These are phyloP conservation scores for Xestia c-nigrum DNA, from an alignment of 2,888 invertebrate species.

Conservation along the genomic window DNA sequence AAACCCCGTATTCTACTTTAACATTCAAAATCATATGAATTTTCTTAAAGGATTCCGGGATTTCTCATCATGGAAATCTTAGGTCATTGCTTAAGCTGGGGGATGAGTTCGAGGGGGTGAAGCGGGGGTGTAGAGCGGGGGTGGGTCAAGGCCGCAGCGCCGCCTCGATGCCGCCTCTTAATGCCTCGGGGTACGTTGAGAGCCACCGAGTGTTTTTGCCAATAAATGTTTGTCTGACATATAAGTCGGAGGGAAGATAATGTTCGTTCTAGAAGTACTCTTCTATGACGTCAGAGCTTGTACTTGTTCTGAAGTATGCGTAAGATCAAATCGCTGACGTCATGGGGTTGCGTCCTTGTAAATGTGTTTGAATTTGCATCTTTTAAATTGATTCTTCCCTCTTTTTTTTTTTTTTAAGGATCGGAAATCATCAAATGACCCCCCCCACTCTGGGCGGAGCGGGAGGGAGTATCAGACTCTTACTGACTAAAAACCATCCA, in stretches of 20 bases:
- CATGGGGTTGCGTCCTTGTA: conserved; percentile 8
- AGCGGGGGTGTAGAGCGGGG: conserved; percentile 45
- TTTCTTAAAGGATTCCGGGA: conserved; percentile 44
- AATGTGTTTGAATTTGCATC: not conserved
- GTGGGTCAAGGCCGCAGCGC: conserved; percentile 71
- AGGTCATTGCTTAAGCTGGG: conserved; percentile 71
- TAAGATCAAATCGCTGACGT: conserved; percentile 31
- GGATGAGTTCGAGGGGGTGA: conserved; percentile 38
- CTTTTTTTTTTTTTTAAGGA: too few species aligned
- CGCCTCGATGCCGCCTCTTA: conserved; percentile 74
- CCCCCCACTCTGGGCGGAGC: too few species aligned
- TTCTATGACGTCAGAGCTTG: conserved; percentile 36
- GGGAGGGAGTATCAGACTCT: too few species aligned
- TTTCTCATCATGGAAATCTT: conserved; percentile 71
- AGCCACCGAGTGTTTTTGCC: conserved; percentile 61
- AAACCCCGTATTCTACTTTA: not conserved
- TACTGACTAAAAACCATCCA: too few species aligned
- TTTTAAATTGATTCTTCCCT: not conserved
- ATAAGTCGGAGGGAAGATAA: conserved; percentile 38
- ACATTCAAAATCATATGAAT: conserved; percentile 42
- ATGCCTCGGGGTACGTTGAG: conserved; percentile 63
- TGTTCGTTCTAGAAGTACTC: conserved; percentile 31
- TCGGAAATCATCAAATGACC: too few species aligned
- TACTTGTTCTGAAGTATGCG: conserved; percentile 2
- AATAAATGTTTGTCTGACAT: conserved; percentile 61